These are phyloP conservation scores for Druceiella hillmani DNA, from an alignment of 2,888 invertebrate genomes.

Conservation along the genomic window DNA sequence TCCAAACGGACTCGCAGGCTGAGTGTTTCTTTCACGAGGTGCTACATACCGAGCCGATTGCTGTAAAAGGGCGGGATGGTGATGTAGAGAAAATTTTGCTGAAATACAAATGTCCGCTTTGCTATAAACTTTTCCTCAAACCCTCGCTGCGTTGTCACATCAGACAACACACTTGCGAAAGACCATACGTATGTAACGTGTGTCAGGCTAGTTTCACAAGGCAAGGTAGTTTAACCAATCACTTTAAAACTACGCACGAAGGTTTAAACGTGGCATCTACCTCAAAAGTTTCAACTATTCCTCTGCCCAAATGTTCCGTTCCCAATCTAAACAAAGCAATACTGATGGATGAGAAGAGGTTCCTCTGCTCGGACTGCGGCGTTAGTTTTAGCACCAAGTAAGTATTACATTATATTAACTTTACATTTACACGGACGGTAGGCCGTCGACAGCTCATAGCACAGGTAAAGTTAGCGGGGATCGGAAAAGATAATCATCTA, in stretches of 20 bases:
- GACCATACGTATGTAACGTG: constrained; percentile 59
- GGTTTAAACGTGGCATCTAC: too few relatives aligned
- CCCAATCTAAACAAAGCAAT: too few relatives aligned
- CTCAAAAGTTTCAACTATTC: constrained; percentile 12
- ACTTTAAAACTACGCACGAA: constrained; percentile 51
- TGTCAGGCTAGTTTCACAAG: constrained; percentile 63
- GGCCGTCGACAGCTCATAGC: too few relatives aligned
- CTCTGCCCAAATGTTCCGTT: constrained; percentile 12
- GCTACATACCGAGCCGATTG: constrained; percentile 52
- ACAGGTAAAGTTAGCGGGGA: too few relatives aligned
- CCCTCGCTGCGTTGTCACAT: constrained; percentile 64
- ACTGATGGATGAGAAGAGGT: too few relatives aligned
- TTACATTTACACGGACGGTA: too few relatives aligned
- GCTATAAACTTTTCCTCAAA: constrained; percentile 60
- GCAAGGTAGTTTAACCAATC: constrained; percentile 59
- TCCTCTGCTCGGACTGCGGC: too few relatives aligned
- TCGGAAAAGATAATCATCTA: too few relatives aligned
- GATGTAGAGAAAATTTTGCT: constrained; percentile 32
- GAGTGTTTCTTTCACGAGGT: constrained; percentile 70
- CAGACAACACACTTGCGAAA: constrained; percentile 68
- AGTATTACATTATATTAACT: too few relatives aligned
- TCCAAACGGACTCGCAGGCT: constrained; percentile 58
- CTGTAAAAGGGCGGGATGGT: constrained; percentile 28
- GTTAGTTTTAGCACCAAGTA: too few relatives aligned
- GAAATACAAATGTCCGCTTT: constrained; percentile 63